Evolutionary conservation across 2,113 vertebrate genomes (phyloP).

Genomic region (Orthonyx spaldingii): DNA sequence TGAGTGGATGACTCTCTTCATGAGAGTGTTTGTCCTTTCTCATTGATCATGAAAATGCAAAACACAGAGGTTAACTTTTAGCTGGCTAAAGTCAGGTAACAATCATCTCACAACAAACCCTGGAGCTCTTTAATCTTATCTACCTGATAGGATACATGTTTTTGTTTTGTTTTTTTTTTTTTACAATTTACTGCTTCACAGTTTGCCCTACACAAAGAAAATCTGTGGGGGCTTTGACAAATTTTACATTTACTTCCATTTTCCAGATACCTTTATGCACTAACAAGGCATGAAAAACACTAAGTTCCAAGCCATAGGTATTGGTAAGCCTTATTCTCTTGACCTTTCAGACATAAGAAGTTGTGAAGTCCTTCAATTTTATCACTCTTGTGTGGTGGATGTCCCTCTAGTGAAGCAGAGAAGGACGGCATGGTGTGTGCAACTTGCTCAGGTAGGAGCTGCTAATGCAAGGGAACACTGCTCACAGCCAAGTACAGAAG

Average conservation of each 20-base stretch:
- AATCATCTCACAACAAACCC: neutral
- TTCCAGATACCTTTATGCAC: neutral
- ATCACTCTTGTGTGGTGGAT: neutral
- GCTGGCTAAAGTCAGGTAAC: neutral
- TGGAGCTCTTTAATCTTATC: neutral
- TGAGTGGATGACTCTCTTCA: neutral
- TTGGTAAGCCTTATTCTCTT: neutral
- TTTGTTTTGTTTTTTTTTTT: too few species aligned
- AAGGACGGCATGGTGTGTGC: neutral
- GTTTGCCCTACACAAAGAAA: neutral
- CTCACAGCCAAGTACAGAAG: neutral
- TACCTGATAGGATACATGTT: neutral
- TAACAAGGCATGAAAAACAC: neutral
- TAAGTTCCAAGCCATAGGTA: neutral
- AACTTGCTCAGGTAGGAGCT: neutral
- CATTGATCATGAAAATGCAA: neutral
- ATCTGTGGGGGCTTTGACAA: fast-evolving
- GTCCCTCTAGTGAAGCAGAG: neutral
- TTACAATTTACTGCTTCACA: neutral
- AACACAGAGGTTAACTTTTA: neutral
- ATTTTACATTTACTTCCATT: neutral
- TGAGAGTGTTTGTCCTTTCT: neutral
- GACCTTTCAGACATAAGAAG: neutral
- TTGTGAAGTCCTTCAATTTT: neutral
- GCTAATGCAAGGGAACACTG: neutral